phyloP scores from a whole-genome alignment of 2,797 vertebrate genomes.

The Sebastes nivosus region DNA sequence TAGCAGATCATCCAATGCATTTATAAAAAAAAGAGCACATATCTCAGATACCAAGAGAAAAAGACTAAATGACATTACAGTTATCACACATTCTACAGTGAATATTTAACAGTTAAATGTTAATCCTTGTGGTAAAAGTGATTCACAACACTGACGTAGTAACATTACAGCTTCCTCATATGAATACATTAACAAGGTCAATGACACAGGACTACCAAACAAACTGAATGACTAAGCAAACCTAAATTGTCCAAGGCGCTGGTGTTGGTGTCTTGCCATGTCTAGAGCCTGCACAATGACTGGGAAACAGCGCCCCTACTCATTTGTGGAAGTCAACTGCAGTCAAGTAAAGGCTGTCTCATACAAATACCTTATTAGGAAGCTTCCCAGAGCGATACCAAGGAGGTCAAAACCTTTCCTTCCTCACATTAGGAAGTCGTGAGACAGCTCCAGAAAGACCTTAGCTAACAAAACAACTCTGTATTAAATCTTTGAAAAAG shows the following conservation, averaged over 20 bases:
- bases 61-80: not conserved
- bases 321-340: not conserved
- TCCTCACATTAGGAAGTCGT: not conserved
- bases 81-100: not conserved
- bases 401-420: slow-evolving; percentile 8
- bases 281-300: not conserved
- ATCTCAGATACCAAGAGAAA: not conserved
- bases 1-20: not conserved
- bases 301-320: slow-evolving; percentile 31
- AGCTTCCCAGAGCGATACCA: slow-evolving; percentile 1
- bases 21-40: not conserved
- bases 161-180: not conserved
- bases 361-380: slow-evolving; percentile 57
- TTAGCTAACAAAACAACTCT: not conserved
- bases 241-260: not conserved
- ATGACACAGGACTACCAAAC: not conserved
- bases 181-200: not conserved
- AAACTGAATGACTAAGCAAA: not conserved
- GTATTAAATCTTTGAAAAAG: not conserved
- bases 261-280: not conserved
- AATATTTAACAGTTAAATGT: not conserved
- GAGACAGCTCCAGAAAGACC: not conserved
- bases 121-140: not conserved
- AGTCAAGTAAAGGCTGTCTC: slow-evolving; percentile 33
- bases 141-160: not conserved